Evolutionary conservation across 1,140 invertebrate genomes (phyloP).

Genomic region (Bathynomus jamesi): DNA sequence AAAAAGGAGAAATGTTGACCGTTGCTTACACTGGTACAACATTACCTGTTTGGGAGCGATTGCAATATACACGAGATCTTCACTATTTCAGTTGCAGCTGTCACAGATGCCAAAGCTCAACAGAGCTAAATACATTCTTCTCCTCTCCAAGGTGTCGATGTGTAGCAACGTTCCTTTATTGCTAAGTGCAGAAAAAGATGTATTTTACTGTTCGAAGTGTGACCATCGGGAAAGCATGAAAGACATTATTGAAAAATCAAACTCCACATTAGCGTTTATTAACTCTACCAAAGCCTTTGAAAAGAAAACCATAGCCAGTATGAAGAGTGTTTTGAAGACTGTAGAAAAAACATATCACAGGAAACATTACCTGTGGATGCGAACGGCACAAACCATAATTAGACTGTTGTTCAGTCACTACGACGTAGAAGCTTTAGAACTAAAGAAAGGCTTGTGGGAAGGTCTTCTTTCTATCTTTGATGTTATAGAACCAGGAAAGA

Average conservation of each 20-base stretch:
- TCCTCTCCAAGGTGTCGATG: conserved; percentile 26
- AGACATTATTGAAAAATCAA: too few species aligned
- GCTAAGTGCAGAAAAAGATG: too few species aligned
- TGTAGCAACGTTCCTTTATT: too few species aligned
- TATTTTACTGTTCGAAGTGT: too few species aligned
- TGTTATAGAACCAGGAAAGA: conserved; percentile 24
- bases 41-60: conserved; percentile 63
- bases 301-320: too few species aligned
- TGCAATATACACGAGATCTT: conserved; percentile 53
- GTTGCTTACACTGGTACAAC: conserved; percentile 67
- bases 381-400: conserved; percentile 15
- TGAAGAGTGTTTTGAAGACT: conserved; percentile 19
- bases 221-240: too few species aligned
- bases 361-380: conserved; percentile 25
- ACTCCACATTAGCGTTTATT: too few species aligned
- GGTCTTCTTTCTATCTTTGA: conserved; percentile 16
- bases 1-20: conserved; percentile 54
- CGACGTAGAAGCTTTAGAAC: neutral
- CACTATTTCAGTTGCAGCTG: conserved; percentile 58
- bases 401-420: conserved; percentile 1
- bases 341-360: conserved; percentile 19
- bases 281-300: too few species aligned
- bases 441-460: conserved; percentile 18
- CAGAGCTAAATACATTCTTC: conserved; percentile 31
- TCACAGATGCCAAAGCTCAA: conserved; percentile 31